Percentiles rank a stretch among this genome's conserved stretches.
Conservation (phyloP, 1,140 invertebrate genomes). For the Limonius californicus region DNA sequence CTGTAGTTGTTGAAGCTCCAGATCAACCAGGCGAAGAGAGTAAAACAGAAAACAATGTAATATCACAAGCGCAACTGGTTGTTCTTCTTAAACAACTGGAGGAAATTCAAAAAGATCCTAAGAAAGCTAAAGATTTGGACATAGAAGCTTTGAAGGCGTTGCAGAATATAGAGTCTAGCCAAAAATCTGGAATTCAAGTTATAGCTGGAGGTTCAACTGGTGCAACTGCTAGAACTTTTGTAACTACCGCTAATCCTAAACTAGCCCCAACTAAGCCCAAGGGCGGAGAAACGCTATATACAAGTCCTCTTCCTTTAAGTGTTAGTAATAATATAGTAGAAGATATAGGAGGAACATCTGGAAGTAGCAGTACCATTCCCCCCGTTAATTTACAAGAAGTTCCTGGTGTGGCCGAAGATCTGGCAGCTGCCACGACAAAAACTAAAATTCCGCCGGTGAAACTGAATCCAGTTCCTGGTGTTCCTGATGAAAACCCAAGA, state of each 20-base stretch:
- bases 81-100: slow-evolving; percentile 40
- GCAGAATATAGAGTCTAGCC: slow-evolving; percentile 9
- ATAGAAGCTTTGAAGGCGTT: slow-evolving; percentile 29
- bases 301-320: slow-evolving; percentile 24
- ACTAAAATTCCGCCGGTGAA: slow-evolving; percentile 36
- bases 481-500: slow-evolving; percentile 38
- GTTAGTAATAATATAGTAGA: slow-evolving; percentile 36
- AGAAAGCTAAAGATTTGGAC: slow-evolving; percentile 36
- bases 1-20: slow-evolving; percentile 26
- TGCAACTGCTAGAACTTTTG: background rate
- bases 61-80: slow-evolving; percentile 24
- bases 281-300: slow-evolving; percentile 10
- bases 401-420: slow-evolving; percentile 32
- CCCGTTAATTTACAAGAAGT: slow-evolving; percentile 39
- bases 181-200: slow-evolving; percentile 8
- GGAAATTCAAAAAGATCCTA: slow-evolving; percentile 40
- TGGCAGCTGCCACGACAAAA: background rate
- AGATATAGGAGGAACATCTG: slow-evolving; percentile 21
- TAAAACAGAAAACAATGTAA: background rate
- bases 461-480: slow-evolving; percentile 40
- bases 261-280: background rate
- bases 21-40: background rate
- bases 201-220: background rate
- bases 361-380: slow-evolving; percentile 18
- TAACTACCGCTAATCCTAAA: background rate